Percentiles rank a stretch among this genome's conserved stretches.
phyloP scores from a whole-genome alignment of 2,113 vertebrate genomes.

The Catharus fuscescens region DNA sequence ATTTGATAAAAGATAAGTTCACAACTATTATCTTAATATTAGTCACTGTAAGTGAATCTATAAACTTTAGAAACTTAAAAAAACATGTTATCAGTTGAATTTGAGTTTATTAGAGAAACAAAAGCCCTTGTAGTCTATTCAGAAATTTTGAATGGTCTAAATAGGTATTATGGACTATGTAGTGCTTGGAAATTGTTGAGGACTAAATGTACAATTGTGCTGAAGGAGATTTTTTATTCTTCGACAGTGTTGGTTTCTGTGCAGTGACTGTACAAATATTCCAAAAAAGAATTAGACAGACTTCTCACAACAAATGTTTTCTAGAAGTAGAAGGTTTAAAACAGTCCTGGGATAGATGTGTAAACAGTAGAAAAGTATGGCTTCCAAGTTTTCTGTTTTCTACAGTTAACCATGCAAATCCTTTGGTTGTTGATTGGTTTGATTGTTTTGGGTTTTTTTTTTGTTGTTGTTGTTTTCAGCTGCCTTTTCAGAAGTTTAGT shows the following conservation, averaged over 20 bases:
- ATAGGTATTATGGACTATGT: background rate
- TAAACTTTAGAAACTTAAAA: background rate
- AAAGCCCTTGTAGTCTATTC: background rate
- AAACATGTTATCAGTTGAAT: background rate
- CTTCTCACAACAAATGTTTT: background rate
- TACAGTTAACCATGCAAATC: background rate
- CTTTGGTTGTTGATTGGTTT: background rate
- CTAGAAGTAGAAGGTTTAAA: background rate
- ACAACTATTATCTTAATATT: background rate
- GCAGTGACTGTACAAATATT: background rate
- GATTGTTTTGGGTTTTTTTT: too few relatives aligned
- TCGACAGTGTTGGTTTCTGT: background rate
- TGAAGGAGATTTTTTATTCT: background rate
- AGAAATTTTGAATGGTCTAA: background rate
- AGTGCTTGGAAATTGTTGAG: background rate
- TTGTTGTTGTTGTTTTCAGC: background rate
- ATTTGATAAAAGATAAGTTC: background rate
- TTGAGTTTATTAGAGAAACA: background rate
- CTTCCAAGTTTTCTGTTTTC: background rate
- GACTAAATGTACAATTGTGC: background rate
- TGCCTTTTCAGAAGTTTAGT: background rate
- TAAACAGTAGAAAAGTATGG: background rate
- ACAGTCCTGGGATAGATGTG: fast-evolving
- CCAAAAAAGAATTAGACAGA: background rate
- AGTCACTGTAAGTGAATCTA: background rate